phyloP scores from a whole-genome alignment of 2,888 invertebrate species.

The Zaprionus bogoriensis region DNA sequence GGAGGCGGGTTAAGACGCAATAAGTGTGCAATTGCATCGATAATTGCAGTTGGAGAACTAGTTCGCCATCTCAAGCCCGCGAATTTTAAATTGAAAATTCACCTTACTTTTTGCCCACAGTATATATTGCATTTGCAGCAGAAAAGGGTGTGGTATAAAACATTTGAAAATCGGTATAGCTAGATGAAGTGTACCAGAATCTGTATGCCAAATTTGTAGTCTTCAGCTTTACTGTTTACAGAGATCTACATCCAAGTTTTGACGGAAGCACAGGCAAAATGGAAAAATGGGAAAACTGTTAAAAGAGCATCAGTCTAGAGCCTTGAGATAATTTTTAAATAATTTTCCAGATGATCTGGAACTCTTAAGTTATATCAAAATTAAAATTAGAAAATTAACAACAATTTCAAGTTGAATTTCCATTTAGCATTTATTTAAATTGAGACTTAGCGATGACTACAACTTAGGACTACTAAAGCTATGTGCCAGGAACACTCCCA shows the following conservation, averaged over 20 bases:
- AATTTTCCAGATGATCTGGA: too few relatives aligned
- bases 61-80: too few relatives aligned
- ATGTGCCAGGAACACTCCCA: constrained; percentile 24
- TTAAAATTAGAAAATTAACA: neutral
- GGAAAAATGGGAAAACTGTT: too few relatives aligned
- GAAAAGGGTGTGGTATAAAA: neutral
- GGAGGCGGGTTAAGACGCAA: neutral
- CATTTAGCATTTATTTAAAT: constrained; percentile 17
- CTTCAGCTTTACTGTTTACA: neutral
- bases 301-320: too few relatives aligned
- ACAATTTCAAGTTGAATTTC: neutral
- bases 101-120: too few relatives aligned
- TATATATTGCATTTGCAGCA: too few relatives aligned
- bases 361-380: too few relatives aligned
- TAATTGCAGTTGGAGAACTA: neutral
- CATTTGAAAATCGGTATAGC: neutral
- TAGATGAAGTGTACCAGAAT: neutral
- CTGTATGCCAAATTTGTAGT: neutral
- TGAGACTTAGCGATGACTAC: constrained; percentile 34
- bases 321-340: too few relatives aligned
- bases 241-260: neutral
- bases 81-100: too few relatives aligned
- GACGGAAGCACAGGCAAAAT: neutral
- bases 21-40: neutral
- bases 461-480: constrained; percentile 74